Evolutionary conservation across 2,113 vertebrate species (phyloP).

Genomic region (Notarius quadriscutis): DNA sequence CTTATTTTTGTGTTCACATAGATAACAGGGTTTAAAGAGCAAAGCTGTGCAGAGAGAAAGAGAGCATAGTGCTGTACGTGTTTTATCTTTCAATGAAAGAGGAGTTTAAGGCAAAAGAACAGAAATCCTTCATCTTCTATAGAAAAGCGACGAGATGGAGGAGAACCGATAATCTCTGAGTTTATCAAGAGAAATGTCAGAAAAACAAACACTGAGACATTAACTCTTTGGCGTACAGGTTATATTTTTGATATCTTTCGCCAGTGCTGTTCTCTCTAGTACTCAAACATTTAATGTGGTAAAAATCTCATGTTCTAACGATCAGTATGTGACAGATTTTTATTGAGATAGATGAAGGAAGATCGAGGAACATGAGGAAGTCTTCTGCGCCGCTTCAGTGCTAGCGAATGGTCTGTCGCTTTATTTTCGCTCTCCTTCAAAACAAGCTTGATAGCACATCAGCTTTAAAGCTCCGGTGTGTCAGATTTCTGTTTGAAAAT

Average conservation of each 20-base stretch:
- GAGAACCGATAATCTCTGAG: background rate
- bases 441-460: background rate
- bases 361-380: background rate
- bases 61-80: background rate
- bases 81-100: background rate
- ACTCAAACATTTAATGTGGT: background rate
- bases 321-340: background rate
- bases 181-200: background rate
- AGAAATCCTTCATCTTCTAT: background rate
- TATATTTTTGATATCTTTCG: background rate
- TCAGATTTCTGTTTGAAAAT: no score
- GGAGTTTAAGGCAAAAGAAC: background rate
- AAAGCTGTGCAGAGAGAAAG: background rate
- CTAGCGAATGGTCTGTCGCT: no score
- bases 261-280: background rate
- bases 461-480: background rate
- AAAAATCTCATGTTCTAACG: background rate
- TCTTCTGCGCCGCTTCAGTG: no score
- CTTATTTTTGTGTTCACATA: background rate
- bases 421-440: no score
- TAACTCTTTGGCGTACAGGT: background rate
- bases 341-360: background rate
- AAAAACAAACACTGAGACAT: background rate
- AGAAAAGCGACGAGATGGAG: background rate
- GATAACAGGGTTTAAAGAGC: slow-evolving; percentile 5